Base-by-base conservation (phyloP, 2,888 invertebrate genomes). In the Zygaena filipendulae region DNA sequence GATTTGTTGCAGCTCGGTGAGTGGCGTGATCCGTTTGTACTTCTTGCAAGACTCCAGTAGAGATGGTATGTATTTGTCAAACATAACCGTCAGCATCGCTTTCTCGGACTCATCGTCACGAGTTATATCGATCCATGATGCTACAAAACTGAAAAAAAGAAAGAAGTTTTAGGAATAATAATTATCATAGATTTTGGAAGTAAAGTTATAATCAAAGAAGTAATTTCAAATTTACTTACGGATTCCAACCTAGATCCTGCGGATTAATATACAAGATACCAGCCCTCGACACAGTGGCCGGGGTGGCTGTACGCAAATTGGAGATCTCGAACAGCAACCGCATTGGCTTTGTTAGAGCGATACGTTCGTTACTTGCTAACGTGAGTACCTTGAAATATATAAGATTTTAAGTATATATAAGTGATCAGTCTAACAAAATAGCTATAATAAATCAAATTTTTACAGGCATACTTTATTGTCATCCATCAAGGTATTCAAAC, bases 401-500 rank as follows among this genome's bases (percentile, higher is more conserved):
- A 13, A 13, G 20, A 5, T 20, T 25, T 19, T 20, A 25, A 21
- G 16, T 11, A 12, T 3, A 7, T n/a, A n/a, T n/a, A n/a, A n/a
- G n/a, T n/a, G n/a, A n/a, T n/a, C n/a, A n/a, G n/a, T n/a, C n/a
- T n/a, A n/a, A n/a, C n/a, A n/a, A n/a, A n/a, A n/a, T n/a, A n/a
- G n/a, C n/a, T n/a, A n/a, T n/a, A n/a, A n/a, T n/a, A n/a, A n/a
- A n/a, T n/a, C n/a, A n/a, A n/a, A n/a, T n/a, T n/a, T n/a, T n/a
- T n/a, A n/a, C n/a, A n/a, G n/a, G n/a, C 43, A 30, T 38, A 88
- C 90, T 81, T 97, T 97, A 63, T 97, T 97, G 58, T 97, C 97
- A 61, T 97, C 97, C 96, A 97, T 97, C 10, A 97, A 87, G 3
- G 96, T 97, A 58, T 97, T 97, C 13, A 97, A 82, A 16, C 95